Evolutionary conservation across 1,140 invertebrate genomes (phyloP).

Genomic region (Cydia strobilella): DNA sequence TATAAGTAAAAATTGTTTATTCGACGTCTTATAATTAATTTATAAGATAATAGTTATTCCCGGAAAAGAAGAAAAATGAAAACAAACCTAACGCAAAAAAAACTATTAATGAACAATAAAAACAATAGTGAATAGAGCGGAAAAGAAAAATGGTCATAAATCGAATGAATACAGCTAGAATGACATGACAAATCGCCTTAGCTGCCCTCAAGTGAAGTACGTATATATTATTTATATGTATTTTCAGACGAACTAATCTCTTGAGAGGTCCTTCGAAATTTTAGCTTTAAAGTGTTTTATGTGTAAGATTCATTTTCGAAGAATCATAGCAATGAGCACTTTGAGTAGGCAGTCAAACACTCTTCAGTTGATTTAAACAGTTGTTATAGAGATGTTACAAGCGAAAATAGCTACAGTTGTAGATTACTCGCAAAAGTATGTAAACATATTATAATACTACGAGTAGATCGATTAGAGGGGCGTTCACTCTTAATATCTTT

Average conservation of each 20-base stretch:
- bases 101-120: slow-evolving; percentile 12
- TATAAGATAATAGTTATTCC: background rate
- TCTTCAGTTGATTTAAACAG: background rate
- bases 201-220: too few relatives aligned
- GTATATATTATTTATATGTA: background rate
- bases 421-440: background rate
- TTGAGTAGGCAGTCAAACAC: background rate
- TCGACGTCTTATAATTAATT: background rate
- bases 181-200: slow-evolving; percentile 19
- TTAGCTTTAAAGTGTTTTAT: background rate
- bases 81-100: background rate
- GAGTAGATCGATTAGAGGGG: too few relatives aligned
- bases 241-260: background rate
- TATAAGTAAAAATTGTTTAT: background rate
- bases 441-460: background rate
- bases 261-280: background rate
- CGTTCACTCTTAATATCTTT: too few relatives aligned
- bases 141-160: slow-evolving; percentile 17
- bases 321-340: background rate
- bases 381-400: background rate
- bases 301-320: background rate
- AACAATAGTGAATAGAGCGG: slow-evolving; percentile 17
- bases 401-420: background rate
- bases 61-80: background rate
- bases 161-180: slow-evolving; percentile 13